These are phyloP conservation scores for Drosophila hydei DNA, from an alignment of 1,140 invertebrate species.

Conservation along the genomic window DNA sequence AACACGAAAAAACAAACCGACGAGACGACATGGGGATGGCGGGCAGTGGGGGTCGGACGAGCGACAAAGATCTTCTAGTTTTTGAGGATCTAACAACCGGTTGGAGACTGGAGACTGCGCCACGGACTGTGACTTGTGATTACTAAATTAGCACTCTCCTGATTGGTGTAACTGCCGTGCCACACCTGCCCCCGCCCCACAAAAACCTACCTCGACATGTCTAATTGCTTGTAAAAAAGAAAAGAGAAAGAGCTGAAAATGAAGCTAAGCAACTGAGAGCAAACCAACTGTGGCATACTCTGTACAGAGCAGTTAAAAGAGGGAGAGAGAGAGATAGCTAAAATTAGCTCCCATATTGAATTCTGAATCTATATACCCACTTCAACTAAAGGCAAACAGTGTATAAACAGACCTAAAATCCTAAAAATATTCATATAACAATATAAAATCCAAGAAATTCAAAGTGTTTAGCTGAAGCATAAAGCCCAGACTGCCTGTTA, in stretches of 20 bases:
- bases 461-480: no score
- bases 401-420: no score
- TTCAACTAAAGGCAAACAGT: no score
- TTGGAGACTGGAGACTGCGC: constrained; percentile 32
- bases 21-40: background rate
- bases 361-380: no score
- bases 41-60: constrained; percentile 25
- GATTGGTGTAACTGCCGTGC: constrained; percentile 50
- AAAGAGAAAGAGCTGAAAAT: constrained; percentile 22
- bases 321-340: no score
- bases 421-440: no score
- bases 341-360: no score
- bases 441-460: no score
- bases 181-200: background rate
- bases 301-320: background rate
- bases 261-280: background rate
- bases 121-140: constrained; percentile 63
- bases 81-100: constrained; percentile 67
- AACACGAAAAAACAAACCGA: constrained; percentile 2
- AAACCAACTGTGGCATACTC: background rate
- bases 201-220: constrained; percentile 37
- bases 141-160: constrained; percentile 80
- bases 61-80: constrained; percentile 37
- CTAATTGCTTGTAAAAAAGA: constrained; percentile 57
- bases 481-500: no score